Evolutionary conservation across 2,113 vertebrate species (phyloP), one percentile per base, ranked within the genome.

Genomic region (Ia io): DNA sequence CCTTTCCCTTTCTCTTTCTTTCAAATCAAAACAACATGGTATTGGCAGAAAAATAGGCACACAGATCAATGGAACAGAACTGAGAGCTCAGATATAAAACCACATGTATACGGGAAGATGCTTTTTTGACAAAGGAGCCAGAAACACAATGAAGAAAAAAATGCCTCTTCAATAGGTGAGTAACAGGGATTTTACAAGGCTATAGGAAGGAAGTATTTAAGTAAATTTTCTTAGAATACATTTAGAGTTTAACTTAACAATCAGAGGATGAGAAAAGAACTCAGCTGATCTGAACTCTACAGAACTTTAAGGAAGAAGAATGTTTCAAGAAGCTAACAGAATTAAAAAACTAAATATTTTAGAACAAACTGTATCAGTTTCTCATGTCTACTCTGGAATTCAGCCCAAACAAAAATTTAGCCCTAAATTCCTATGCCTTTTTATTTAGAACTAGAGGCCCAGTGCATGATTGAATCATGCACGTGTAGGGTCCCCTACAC

Each of bases 191-290:
- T 96, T 67, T 76, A 84, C 56, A 96, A 56, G 93, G 40, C 6
- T 42, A 76, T 51, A 9, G 23, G 40, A 93, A 95, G 17, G 25
- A 94, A 90, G 5, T 35, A 47, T 61, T 78, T 51, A 84, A 92
- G 63, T 78, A 94, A 59, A 82, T 79, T 80, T 95, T 84, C 49
- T 93, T 74, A 90, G 40, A 95, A 85, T 44, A 84, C 67, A 80
- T 59, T 95, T 67, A 92, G 32, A 70, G 12, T n/a, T 92, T 9
- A 95, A 84, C 44, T 76, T 84, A 97, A 88, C 10, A 76, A 93
- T 17, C 16, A 56, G 93, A 80, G 17, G 28, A 74, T 79, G 51
- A 95, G 32, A 74, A 91, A 88, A 89, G 10, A 84, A 84, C 14
- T 77, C n/a, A 94, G 6, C 10, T 88, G n/a, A 73, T 83, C 6